These are phyloP conservation scores for Chrysopilus asiliformis DNA, from an alignment of 2,888 invertebrate species.

Conservation along the genomic window DNA sequence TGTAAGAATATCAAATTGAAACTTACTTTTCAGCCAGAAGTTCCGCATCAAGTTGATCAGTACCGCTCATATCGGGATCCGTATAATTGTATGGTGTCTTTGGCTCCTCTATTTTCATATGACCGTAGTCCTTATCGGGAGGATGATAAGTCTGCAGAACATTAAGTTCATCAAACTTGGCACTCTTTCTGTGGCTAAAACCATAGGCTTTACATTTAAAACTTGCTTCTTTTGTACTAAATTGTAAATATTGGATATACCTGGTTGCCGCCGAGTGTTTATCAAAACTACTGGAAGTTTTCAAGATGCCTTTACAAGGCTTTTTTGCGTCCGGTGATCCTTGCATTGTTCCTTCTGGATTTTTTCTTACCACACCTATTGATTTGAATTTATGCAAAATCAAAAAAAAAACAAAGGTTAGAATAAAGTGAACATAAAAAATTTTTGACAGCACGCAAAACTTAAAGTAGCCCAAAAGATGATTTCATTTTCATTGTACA, in stretches of 20 bases:
- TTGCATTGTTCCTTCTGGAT: constrained; percentile 30
- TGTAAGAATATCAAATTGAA: constrained; percentile 6
- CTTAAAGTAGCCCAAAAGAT: too few relatives aligned
- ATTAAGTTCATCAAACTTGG: constrained; percentile 97
- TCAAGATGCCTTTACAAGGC: constrained; percentile 67
- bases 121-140: constrained; percentile 95
- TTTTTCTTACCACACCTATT: too few relatives aligned
- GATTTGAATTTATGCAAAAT: too few relatives aligned
- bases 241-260: constrained; percentile 20
- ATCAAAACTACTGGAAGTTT: constrained; percentile 85
- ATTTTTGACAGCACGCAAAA: too few relatives aligned
- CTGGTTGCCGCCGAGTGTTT: constrained; percentile 39
- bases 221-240: neutral
- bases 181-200: constrained; percentile 40
- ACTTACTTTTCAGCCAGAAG: constrained; percentile 62
- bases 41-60: constrained; percentile 51
- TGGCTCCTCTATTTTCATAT: constrained; percentile 97
- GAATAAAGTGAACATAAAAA: too few relatives aligned
- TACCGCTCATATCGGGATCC: constrained; percentile 43
- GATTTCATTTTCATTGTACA: too few relatives aligned
- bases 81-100: constrained; percentile 75
- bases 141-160: constrained; percentile 97
- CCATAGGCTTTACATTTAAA: too few relatives aligned
- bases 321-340: constrained; percentile 34
- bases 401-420: too few relatives aligned